A percentile compares a stretch with the other conserved stretches of the same genome.
Conservation (phyloP, 2,888 invertebrate genomes). For the Macrosoma leucophasiata region DNA sequence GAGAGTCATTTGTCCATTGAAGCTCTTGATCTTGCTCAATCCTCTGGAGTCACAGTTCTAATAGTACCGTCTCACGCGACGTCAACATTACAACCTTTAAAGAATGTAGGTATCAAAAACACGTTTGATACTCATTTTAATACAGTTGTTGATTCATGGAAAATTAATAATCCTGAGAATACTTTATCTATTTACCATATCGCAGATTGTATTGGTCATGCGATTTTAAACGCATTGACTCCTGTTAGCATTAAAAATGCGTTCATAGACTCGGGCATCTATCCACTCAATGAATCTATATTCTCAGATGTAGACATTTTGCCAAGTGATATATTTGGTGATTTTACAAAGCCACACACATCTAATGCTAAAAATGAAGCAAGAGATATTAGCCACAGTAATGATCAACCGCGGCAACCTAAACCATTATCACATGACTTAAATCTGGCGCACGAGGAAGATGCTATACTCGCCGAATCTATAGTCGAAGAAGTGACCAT, state of each 20-base stretch:
- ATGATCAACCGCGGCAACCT: too few species aligned
- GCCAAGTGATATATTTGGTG: too few species aligned
- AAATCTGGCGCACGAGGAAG: too few species aligned
- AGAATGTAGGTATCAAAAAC: slow-evolving; percentile 25
- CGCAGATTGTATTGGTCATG: slow-evolving; percentile 23
- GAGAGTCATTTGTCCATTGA: slow-evolving; percentile 30
- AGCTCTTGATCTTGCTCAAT: slow-evolving; percentile 24
- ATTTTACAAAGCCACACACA: too few species aligned
- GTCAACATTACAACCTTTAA: slow-evolving; percentile 25
- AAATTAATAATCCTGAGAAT: slow-evolving; percentile 22
- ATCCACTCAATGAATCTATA: slow-evolving; percentile 11
- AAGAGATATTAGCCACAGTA: too few species aligned
- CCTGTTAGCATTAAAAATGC: slow-evolving; percentile 16
- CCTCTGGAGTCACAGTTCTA: slow-evolving; percentile 22
- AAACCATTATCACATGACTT: too few species aligned
- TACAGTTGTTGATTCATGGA: slow-evolving; percentile 25
- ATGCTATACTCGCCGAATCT: too few species aligned
- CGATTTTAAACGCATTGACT: slow-evolving; percentile 20
- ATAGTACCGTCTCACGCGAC: slow-evolving; percentile 25
- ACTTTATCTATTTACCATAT: slow-evolving; percentile 23
- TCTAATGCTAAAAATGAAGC: too few species aligned
- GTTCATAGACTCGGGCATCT: slow-evolving; percentile 17
- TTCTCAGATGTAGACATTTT: slow-evolving; percentile 13
- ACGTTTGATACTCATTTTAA: slow-evolving; percentile 24
- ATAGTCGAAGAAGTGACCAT: too few species aligned